Conservation (phyloP, 1,140 invertebrate genomes). For the Papilio polytes region DNA sequence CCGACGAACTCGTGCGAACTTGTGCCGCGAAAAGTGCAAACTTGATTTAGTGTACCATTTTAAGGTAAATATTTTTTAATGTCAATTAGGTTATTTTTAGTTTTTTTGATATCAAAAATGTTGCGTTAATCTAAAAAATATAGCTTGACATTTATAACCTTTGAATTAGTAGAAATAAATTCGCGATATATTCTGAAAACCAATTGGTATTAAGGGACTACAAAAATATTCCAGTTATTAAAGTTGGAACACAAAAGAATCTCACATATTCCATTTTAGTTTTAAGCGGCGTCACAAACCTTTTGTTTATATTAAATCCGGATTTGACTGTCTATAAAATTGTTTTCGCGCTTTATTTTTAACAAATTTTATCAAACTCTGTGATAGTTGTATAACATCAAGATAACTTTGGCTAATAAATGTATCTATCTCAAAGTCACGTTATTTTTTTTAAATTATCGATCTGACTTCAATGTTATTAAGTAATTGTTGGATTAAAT, state of each 20-base stretch:
- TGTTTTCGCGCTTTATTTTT: not conserved
- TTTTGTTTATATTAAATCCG: not conserved
- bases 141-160: not conserved
- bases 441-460: too few relatives aligned
- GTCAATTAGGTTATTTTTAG: not conserved
- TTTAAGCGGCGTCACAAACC: not conserved
- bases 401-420: too few relatives aligned
- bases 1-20: conserved; percentile 43
- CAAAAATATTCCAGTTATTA: not conserved
- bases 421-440: too few relatives aligned
- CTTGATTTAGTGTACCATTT: not conserved
- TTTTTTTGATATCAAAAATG: not conserved
- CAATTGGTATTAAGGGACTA: not conserved
- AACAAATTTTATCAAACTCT: not conserved
- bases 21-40: conserved; percentile 37
- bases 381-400: not conserved
- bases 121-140: not conserved
- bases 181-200: not conserved
- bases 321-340: not conserved
- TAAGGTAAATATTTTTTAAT: conserved; percentile 24
- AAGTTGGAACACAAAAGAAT: not conserved
- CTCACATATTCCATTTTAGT: not conserved
- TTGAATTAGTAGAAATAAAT: not conserved
- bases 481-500: too few relatives aligned
- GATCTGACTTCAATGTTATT: not conserved